A percentile compares a stretch with the other conserved stretches of the same genome.
Evolutionary conservation across 2,888 invertebrate species (phyloP).

Genomic region (Matsumyia berberina): DNA sequence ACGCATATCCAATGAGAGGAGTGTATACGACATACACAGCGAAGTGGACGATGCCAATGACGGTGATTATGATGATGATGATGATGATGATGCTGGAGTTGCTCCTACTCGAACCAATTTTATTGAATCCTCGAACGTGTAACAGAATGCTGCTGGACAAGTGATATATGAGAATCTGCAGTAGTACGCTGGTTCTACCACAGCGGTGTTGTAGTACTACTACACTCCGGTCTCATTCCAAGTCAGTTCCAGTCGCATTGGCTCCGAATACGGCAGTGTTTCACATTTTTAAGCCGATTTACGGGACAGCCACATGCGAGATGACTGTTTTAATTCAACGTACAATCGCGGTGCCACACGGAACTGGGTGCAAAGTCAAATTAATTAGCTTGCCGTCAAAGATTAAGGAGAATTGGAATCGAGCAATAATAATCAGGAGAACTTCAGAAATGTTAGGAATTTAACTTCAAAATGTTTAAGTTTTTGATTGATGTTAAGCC

Average conservation of each 20-base stretch:
- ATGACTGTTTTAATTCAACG: constrained; percentile 47
- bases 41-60: constrained; percentile 7
- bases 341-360: constrained; percentile 48
- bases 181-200: constrained; percentile 36
- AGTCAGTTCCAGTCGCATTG: constrained; percentile 26
- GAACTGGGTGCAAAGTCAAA: constrained; percentile 41
- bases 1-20: constrained; percentile 63
- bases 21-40: constrained; percentile 39
- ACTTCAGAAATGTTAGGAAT: no score
- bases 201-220: not conserved
- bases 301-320: constrained; percentile 17
- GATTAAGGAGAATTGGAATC: no score
- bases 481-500: no score
- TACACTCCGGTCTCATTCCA: constrained; percentile 26
- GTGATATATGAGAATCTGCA: constrained; percentile 75
- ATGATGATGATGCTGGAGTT: constrained; percentile 48
- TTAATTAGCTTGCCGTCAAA: constrained; percentile 49
- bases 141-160: constrained; percentile 66
- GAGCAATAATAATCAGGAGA: no score
- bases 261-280: constrained; percentile 58
- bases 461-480: no score
- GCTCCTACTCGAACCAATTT: constrained; percentile 41
- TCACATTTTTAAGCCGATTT: constrained; percentile 68
- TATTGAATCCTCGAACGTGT: constrained; percentile 73
- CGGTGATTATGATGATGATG: constrained; percentile 41